Conservation (phyloP, 2,888 invertebrate genomes). For the Macrosoma leucophasiata region DNA sequence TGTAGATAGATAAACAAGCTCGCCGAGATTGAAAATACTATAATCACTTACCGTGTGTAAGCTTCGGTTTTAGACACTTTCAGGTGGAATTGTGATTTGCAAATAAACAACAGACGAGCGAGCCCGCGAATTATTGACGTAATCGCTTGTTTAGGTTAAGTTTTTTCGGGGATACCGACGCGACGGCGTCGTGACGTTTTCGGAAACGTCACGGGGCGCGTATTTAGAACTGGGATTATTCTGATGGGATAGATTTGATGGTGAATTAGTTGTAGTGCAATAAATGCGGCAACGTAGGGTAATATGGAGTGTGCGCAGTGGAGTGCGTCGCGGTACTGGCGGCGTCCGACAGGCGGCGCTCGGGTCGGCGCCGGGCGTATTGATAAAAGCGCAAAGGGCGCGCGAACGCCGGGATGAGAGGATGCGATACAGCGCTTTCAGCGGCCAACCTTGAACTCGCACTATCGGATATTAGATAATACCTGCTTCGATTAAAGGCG, state of each 20-base stretch:
- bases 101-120: slow-evolving; percentile 41
- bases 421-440: slow-evolving; percentile 40
- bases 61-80: slow-evolving; percentile 39
- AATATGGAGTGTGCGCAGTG: slow-evolving; percentile 66
- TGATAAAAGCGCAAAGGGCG: slow-evolving; percentile 68
- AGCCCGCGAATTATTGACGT: slow-evolving; percentile 43
- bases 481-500: slow-evolving; percentile 39
- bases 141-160: slow-evolving; percentile 38
- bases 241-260: slow-evolving; percentile 52
- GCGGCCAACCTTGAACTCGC: slow-evolving; percentile 65
- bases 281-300: slow-evolving; percentile 56
- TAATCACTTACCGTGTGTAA: slow-evolving; percentile 49
- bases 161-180: slow-evolving; percentile 21
- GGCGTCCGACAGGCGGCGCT: slow-evolving; percentile 57
- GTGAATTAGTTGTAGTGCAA: slow-evolving; percentile 36
- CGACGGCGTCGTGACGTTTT: slow-evolving; percentile 4
- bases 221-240: slow-evolving; percentile 35
- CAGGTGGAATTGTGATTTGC: slow-evolving; percentile 34
- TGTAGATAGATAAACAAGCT: slow-evolving; percentile 31
- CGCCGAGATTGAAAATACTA: slow-evolving; percentile 32
- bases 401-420: slow-evolving; percentile 29
- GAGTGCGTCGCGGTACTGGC: slow-evolving; percentile 49
- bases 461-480: slow-evolving; percentile 62
- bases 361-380: slow-evolving; percentile 42
- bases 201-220: slow-evolving; percentile 24